Percentiles rank a stretch among this genome's conserved stretches.
Evolutionary conservation across 2,113 vertebrate species (phyloP).

Genomic region (Ceyx margarethae): DNA sequence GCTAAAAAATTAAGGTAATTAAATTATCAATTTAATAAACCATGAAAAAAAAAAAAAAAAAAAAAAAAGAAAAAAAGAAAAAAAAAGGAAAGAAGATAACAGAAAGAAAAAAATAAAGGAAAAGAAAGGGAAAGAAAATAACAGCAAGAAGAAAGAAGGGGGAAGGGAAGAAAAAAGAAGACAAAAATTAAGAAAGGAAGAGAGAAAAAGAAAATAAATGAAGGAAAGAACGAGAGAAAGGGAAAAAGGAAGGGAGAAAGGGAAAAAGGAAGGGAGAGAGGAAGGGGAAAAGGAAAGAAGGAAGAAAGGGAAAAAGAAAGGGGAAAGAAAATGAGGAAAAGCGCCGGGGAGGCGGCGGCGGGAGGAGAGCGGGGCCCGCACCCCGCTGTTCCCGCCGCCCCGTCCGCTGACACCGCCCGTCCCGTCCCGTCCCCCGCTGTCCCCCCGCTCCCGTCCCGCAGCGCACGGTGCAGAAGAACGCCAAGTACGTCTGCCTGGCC

Average conservation of each 20-base stretch:
- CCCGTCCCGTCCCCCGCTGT: neutral
- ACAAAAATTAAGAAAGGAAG: neutral
- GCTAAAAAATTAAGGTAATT: too few species aligned
- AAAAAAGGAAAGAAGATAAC: fast-evolving
- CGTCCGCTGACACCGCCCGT: neutral
- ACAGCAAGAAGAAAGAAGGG: neutral
- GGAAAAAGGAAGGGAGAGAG: neutral
- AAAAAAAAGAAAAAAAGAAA: too few species aligned
- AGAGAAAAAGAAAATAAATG: neutral
- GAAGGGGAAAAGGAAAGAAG: neutral
- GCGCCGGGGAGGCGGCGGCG: neutral
- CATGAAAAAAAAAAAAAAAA: too few species aligned
- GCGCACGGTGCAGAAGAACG: conserved; percentile 99
- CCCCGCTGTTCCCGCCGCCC: neutral
- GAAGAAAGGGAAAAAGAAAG: neutral
- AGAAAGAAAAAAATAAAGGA: too few species aligned
- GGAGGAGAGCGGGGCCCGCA: neutral
- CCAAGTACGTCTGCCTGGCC: conserved; percentile 97
- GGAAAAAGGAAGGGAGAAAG: neutral
- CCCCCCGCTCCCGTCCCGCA: conserved; percentile 50
- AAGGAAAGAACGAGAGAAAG: neutral
- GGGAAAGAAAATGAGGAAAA: neutral
- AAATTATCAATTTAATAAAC: too few species aligned
- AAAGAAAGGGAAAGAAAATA: neutral
- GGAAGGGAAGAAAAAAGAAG: neutral